phyloP scores from a whole-genome alignment of 2,113 vertebrate species.

The Hydrochoerus hydrochaeris region DNA sequence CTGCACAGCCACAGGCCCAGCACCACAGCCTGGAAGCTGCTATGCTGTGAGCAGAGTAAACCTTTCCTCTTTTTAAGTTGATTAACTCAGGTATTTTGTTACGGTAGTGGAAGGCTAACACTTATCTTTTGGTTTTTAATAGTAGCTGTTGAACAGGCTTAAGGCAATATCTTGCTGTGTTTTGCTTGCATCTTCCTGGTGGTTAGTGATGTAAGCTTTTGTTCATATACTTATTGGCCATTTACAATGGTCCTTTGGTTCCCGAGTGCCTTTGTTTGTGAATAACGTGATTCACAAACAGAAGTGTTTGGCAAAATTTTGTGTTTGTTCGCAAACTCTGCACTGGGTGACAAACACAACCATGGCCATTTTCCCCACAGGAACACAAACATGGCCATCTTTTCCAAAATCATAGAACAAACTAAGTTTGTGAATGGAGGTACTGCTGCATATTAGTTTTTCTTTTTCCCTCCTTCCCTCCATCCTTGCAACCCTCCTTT shows the following conservation, averaged over 20 bases:
- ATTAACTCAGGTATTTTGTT: not conserved
- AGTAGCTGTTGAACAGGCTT: not conserved
- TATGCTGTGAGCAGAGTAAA: not conserved
- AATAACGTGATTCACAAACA: not conserved
- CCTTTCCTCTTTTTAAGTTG: not conserved
- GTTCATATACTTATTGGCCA: not conserved
- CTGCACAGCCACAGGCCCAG: not conserved
- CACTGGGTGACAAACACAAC: not conserved
- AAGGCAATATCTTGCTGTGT: not conserved
- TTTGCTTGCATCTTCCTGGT: not conserved
- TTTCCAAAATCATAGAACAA: not conserved
- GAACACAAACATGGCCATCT: not conserved
- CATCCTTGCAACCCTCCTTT: too few relatives aligned
- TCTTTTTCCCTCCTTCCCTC: not conserved
- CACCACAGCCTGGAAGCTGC: not conserved
- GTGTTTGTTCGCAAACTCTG: not conserved
- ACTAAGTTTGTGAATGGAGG: not conserved
- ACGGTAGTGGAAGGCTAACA: not conserved
- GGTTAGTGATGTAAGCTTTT: not conserved
- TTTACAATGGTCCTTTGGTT: not conserved
- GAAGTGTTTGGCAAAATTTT: not conserved
- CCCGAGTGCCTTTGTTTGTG: not conserved
- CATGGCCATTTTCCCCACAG: not conserved
- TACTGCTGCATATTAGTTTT: not conserved
- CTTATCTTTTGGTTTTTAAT: not conserved